These are phyloP conservation scores for Pangasius djambal DNA, from an alignment of 2,797 vertebrate genomes.

Conservation along the genomic window DNA sequence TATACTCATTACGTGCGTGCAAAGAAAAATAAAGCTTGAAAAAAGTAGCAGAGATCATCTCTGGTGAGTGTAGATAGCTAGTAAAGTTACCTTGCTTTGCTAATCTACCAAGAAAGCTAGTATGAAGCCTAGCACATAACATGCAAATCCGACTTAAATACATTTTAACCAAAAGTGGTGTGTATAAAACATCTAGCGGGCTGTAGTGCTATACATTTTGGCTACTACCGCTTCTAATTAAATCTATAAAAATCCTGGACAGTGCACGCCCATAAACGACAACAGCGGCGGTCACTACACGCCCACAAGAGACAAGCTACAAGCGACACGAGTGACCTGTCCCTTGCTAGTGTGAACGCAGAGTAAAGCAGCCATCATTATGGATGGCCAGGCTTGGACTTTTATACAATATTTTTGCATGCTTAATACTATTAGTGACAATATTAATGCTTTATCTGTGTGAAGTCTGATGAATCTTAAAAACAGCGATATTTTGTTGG, in stretches of 20 bases:
- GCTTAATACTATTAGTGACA: neutral
- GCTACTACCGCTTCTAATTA: neutral
- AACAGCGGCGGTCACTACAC: neutral
- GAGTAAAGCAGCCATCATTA: neutral
- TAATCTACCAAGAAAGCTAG: neutral
- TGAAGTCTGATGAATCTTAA: neutral
- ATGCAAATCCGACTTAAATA: neutral
- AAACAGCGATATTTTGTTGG: neutral
- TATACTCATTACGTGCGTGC: neutral
- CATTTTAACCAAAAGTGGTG: neutral
- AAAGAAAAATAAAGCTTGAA: neutral
- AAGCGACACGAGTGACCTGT: neutral
- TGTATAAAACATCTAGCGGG: neutral
- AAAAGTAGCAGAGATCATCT: neutral
- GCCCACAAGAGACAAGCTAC: neutral
- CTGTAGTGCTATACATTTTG: neutral
- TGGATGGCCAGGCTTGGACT: neutral
- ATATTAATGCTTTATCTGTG: neutral
- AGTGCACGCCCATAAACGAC: neutral
- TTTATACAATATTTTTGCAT: neutral
- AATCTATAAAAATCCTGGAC: neutral
- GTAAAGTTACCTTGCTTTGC: neutral
- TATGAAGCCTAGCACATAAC: neutral
- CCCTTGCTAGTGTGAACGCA: no score
- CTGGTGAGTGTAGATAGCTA: neutral